A percentile compares a stretch with the other conserved stretches of the same genome.
Evolutionary conservation across 2,797 vertebrate genomes (phyloP).

Genomic region (Botia kubotai): DNA sequence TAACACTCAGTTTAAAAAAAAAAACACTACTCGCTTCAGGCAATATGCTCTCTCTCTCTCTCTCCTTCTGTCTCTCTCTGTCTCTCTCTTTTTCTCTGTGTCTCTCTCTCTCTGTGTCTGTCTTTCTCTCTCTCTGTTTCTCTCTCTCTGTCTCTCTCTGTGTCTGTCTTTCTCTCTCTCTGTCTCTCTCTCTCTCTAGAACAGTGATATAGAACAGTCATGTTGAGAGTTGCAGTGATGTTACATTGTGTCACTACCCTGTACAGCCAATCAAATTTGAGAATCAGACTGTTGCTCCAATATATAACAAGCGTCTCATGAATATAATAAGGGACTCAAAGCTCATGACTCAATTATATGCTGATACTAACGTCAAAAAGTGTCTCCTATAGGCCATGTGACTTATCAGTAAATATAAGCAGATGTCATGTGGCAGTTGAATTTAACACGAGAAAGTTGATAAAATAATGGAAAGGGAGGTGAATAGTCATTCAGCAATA

Average conservation of each 20-base stretch:
- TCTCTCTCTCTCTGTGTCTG: too few relatives aligned
- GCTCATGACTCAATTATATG: background rate
- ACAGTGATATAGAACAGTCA: too few relatives aligned
- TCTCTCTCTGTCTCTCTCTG: too few relatives aligned
- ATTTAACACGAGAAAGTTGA: slow-evolving; percentile 43
- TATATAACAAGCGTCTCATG: background rate
- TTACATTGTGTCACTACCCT: background rate
- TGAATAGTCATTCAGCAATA: slow-evolving; percentile 46
- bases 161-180: too few relatives aligned
- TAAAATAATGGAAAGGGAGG: slow-evolving; percentile 51
- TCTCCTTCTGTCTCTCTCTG: too few relatives aligned
- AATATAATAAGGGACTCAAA: background rate
- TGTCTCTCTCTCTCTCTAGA: too few relatives aligned
- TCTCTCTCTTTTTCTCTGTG: too few relatives aligned
- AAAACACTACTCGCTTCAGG: background rate
- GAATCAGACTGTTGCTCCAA: background rate
- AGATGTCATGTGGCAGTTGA: slow-evolving; percentile 24
- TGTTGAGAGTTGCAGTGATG: background rate
- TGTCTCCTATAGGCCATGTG: background rate
- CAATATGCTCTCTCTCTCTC: background rate
- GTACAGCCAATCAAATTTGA: background rate
- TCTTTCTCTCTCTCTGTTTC: background rate
- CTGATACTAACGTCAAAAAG: background rate
- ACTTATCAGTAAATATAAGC: background rate
- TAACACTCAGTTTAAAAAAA: too few relatives aligned